Conservation (phyloP, 1,140 invertebrate genomes). For the Hypsibius dujardini region DNA sequence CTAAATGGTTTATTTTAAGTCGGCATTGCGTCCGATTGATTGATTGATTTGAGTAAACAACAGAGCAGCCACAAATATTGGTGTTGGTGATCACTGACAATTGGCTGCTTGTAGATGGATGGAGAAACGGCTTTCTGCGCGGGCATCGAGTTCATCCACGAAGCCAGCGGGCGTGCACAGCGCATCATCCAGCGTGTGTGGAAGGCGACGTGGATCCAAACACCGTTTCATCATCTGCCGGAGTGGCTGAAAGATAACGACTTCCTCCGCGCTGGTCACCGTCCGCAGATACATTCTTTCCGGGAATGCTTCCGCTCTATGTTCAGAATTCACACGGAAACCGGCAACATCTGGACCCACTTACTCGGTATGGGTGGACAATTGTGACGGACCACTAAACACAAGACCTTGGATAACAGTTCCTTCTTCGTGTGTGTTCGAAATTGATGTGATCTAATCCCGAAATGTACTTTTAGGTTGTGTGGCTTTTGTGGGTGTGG, state of each 20-base stretch:
- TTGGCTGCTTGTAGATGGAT: not conserved
- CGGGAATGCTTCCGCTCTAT: slow-evolving; percentile 24
- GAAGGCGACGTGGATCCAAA: slow-evolving; percentile 24
- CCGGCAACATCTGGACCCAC: slow-evolving; percentile 28
- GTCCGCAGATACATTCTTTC: slow-evolving; percentile 26
- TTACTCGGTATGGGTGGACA: slow-evolving; percentile 20
- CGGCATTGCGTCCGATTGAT: too few relatives aligned
- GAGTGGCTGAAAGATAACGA: slow-evolving; percentile 27
- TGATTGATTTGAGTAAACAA: too few relatives aligned
- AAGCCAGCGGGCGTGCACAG: slow-evolving; percentile 3
- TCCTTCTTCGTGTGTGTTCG: too few relatives aligned
- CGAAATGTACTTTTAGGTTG: slow-evolving; percentile 14
- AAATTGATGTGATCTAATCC: too few relatives aligned
- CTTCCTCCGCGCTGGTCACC: slow-evolving; percentile 24
- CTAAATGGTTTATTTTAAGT: too few relatives aligned
- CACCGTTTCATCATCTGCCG: slow-evolving; percentile 24
- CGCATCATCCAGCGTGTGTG: slow-evolving; percentile 21
- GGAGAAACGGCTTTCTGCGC: not conserved
- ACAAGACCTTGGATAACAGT: too few relatives aligned
- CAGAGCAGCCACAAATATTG: too few relatives aligned
- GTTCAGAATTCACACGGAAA: slow-evolving; percentile 26
- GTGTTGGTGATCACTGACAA: not conserved
- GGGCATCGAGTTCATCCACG: slow-evolving; percentile 11
- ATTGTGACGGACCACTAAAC: too few relatives aligned
- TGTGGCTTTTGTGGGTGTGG: slow-evolving; percentile 23